phyloP scores from a whole-genome alignment of 1,140 invertebrate species.

The Ephestia elutella region DNA sequence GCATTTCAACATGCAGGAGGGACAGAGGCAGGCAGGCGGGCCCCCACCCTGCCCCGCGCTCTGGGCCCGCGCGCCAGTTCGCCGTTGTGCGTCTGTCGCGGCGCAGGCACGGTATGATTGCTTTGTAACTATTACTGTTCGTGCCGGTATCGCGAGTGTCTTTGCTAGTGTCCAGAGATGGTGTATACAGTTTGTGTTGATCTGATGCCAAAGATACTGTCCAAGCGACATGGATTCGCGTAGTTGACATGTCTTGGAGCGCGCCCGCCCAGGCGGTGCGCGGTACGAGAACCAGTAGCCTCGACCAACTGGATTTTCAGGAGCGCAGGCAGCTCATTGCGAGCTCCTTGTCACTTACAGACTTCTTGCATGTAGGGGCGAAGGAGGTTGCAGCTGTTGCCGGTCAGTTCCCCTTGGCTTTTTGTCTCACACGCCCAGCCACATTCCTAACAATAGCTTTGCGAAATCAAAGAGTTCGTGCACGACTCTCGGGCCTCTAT shows the following conservation, averaged over 20 bases:
- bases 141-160: constrained; percentile 47
- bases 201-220: constrained; percentile 47
- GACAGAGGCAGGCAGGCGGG: constrained; percentile 45
- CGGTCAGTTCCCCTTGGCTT: constrained; percentile 51
- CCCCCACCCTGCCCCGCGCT: constrained; percentile 52
- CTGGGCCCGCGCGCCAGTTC: constrained; percentile 58
- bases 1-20: constrained; percentile 62
- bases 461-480: constrained; percentile 36
- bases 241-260: constrained; percentile 72
- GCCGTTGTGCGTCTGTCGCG: constrained; percentile 63
- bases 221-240: constrained; percentile 60
- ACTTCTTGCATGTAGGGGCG: constrained; percentile 86
- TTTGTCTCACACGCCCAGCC: constrained; percentile 27
- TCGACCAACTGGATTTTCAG: constrained; percentile 93
- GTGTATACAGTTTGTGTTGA: constrained; percentile 43
- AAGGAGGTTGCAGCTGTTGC: constrained; percentile 76
- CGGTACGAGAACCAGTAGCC: constrained; percentile 82
- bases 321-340: constrained; percentile 92
- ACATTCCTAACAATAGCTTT: constrained; percentile 53
- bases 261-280: constrained; percentile 67
- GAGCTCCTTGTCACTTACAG: constrained; percentile 88
- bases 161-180: constrained; percentile 51
- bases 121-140: constrained; percentile 29
- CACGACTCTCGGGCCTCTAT: constrained; percentile 20
- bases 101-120: constrained; percentile 45